Conservation (phyloP, 1,140 invertebrate genomes). For the Aphis gossypii region DNA sequence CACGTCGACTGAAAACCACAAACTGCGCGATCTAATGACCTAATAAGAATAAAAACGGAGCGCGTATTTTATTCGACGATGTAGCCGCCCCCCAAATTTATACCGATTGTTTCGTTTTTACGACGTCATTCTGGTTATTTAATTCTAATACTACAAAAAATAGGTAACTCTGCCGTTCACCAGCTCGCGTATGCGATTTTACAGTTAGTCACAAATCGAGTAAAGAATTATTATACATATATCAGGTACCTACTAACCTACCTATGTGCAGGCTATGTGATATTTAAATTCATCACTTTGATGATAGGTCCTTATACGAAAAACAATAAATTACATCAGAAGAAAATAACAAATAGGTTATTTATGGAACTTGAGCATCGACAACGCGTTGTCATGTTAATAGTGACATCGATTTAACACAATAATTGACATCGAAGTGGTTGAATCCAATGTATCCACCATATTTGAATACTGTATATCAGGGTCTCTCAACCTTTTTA, state of each 20-base stretch:
- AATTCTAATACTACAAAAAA: too few species aligned
- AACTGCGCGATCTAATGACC: neutral
- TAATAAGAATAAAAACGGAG: too few species aligned
- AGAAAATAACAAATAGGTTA: neutral
- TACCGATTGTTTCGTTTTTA: neutral
- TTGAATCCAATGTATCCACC: neutral
- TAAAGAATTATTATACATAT: neutral
- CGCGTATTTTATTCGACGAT: neutral
- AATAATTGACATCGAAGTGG: neutral
- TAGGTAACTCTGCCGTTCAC: neutral
- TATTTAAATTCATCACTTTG: neutral
- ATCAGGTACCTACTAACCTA: neutral
- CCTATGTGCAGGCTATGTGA: neutral
- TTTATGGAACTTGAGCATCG: too few species aligned
- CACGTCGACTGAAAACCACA: neutral
- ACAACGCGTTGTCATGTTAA: neutral
- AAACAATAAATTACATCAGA: neutral
- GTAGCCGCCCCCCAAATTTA: neutral
- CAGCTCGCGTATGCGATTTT: neutral
- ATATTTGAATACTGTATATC: too few species aligned
- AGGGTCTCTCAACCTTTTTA: too few species aligned
- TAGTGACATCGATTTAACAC: neutral
- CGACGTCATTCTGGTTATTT: neutral
- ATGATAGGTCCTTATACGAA: neutral
- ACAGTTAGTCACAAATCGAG: neutral